Conservation (phyloP, 2,888 invertebrate genomes). For the Amphipoea lucens region DNA sequence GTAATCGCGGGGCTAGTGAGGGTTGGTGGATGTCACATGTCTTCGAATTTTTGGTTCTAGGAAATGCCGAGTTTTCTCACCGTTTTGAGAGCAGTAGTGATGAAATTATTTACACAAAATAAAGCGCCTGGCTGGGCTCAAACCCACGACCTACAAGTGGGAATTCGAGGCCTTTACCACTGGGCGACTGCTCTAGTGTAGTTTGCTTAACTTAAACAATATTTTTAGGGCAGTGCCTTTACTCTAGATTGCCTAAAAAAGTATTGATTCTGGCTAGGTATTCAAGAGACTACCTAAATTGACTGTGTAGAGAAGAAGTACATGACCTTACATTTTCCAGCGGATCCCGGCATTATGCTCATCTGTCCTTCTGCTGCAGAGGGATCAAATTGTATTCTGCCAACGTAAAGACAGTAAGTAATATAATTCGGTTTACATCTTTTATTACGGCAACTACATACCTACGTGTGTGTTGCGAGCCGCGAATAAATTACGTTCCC, state of each 20-base stretch:
- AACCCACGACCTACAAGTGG: neutral
- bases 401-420: slow-evolving; percentile 43
- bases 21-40: neutral
- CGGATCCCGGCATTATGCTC: neutral
- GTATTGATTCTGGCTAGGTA: neutral
- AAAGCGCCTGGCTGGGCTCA: neutral
- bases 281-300: neutral
- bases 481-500: slow-evolving; percentile 54
- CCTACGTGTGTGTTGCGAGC: slow-evolving; percentile 47
- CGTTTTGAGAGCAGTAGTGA: neutral
- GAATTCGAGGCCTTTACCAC: neutral
- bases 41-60: neutral
- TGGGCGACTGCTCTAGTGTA: neutral
- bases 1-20: neutral
- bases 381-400: slow-evolving; percentile 39
- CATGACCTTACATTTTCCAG: slow-evolving; percentile 23
- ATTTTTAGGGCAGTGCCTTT: neutral
- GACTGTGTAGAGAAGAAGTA: neutral
- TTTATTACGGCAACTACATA: slow-evolving; percentile 56
- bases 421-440: slow-evolving; percentile 59
- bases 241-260: neutral
- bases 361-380: too few relatives aligned
- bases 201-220: neutral
- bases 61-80: neutral
- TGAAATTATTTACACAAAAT: neutral